These are phyloP conservation scores for Hoplodrina blanda DNA, from an alignment of 2,888 invertebrate species.

Conservation along the genomic window DNA sequence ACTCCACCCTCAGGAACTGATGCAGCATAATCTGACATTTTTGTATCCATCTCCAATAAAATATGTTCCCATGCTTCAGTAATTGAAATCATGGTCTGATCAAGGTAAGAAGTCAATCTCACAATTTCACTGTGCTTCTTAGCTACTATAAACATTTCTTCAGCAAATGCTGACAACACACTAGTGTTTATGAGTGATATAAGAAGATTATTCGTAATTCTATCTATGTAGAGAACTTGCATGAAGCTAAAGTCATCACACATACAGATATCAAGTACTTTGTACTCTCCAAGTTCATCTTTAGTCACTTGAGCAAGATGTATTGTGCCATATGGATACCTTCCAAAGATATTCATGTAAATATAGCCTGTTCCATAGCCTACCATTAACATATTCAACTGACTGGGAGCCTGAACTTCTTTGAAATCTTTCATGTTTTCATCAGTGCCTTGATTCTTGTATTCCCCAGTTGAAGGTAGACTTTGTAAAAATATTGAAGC, in stretches of 20 bases:
- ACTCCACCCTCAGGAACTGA: slow-evolving; percentile 95
- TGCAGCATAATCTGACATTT: slow-evolving; percentile 96
- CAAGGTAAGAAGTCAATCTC: slow-evolving; percentile 92
- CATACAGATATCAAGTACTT: slow-evolving; percentile 92
- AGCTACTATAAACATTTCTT: slow-evolving; percentile 93
- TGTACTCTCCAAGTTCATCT: slow-evolving; percentile 90
- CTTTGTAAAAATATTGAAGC: slow-evolving; percentile 90
- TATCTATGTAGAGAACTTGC: slow-evolving; percentile 91
- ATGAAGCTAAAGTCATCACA: slow-evolving; percentile 93
- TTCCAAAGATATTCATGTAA: slow-evolving; percentile 95
- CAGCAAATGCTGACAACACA: slow-evolving; percentile 92
- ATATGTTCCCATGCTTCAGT: slow-evolving; percentile 98
- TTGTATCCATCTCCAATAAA: slow-evolving; percentile 97
- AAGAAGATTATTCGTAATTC: slow-evolving; percentile 83
- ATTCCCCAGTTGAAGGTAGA: slow-evolving; percentile 89
- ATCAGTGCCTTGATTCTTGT: slow-evolving; percentile 88
- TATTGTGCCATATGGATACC: slow-evolving; percentile 94
- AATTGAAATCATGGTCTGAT: slow-evolving; percentile 94
- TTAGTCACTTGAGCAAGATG: slow-evolving; percentile 90
- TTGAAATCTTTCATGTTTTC: slow-evolving; percentile 91
- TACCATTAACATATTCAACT: slow-evolving; percentile 94
- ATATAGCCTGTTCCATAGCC: slow-evolving; percentile 94
- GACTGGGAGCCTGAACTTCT: slow-evolving; percentile 90
- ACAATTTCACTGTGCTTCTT: slow-evolving; percentile 94
- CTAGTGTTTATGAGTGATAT: slow-evolving; percentile 90